Conservation (phyloP, 2,113 vertebrate species). For the Daubentonia madagascariensis region DNA sequence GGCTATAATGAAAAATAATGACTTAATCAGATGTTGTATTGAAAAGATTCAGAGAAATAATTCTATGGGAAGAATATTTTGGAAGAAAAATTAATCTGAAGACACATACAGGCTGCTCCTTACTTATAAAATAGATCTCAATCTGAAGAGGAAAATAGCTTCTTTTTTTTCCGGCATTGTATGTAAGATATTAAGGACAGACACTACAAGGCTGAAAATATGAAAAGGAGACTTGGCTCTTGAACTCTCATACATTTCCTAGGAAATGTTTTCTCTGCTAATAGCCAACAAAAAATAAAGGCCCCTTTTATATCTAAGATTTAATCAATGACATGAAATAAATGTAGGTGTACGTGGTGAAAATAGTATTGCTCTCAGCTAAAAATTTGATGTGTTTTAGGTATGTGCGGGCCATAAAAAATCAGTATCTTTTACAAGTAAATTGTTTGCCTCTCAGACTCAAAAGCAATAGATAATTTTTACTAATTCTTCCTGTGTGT, state of each 20-base stretch:
- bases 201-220: constrained; percentile 26
- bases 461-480: neutral
- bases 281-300: neutral
- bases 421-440: neutral
- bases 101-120: neutral
- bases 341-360: neutral
- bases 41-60: constrained; percentile 40
- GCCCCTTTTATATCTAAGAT: neutral
- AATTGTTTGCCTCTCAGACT: neutral
- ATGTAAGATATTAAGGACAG: constrained; percentile 52
- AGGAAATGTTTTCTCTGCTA: neutral
- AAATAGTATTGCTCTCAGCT: neutral
- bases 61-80: constrained; percentile 23
- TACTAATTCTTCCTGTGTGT: neutral
- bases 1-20: constrained; percentile 54
- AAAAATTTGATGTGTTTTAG: neutral
- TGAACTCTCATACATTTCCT: constrained; percentile 26
- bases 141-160: constrained; percentile 57
- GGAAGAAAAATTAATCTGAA: constrained; percentile 50
- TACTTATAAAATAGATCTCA: constrained; percentile 57
- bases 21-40: constrained; percentile 25
- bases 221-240: neutral
- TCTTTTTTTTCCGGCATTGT: neutral
- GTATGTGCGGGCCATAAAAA: neutral
- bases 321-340: neutral